These are phyloP conservation scores for Pavo muticus DNA, from an alignment of 2,113 vertebrate species.

Conservation along the genomic window DNA sequence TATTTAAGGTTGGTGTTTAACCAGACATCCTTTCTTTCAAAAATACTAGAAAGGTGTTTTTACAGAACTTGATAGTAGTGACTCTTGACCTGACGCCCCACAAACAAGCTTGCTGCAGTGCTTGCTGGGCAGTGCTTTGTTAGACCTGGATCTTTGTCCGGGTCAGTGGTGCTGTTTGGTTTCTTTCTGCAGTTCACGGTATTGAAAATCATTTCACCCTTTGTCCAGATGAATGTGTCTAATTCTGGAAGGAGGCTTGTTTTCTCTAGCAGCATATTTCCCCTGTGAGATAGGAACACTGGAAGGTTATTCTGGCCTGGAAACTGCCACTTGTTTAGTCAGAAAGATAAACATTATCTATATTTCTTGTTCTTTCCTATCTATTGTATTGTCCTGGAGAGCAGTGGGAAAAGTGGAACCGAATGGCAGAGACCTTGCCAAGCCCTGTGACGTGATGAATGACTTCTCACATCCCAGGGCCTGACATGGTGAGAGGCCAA, in stretches of 20 bases:
- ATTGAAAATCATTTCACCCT: neutral
- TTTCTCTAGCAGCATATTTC: constrained; percentile 9
- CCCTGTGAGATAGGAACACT: constrained; percentile 6
- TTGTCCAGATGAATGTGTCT: constrained; percentile 2
- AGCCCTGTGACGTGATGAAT: constrained; percentile 7
- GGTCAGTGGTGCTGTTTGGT: neutral
- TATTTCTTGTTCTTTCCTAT: constrained; percentile 66
- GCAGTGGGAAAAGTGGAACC: constrained; percentile 53
- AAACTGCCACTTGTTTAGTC: constrained; percentile 20
- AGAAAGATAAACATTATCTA: constrained; percentile 68
- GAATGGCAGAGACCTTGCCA: constrained; percentile 22
- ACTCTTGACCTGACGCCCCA: neutral
- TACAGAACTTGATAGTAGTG: neutral
- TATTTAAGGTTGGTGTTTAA: neutral
- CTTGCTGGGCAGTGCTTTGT: neutral
- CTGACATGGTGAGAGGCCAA: constrained; percentile 31
- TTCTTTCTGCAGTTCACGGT: neutral
- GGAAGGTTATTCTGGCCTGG: constrained; percentile 14
- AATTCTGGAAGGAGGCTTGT: constrained; percentile 46
- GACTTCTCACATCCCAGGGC: constrained; percentile 56
- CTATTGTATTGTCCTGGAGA: constrained; percentile 53
- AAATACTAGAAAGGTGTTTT: neutral
- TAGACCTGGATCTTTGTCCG: neutral
- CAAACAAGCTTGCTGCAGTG: neutral
- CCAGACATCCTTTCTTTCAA: neutral